Percentiles rank a stretch among this genome's conserved stretches.
Conservation (phyloP, 2,113 vertebrate species). For the Promerops cafer region DNA sequence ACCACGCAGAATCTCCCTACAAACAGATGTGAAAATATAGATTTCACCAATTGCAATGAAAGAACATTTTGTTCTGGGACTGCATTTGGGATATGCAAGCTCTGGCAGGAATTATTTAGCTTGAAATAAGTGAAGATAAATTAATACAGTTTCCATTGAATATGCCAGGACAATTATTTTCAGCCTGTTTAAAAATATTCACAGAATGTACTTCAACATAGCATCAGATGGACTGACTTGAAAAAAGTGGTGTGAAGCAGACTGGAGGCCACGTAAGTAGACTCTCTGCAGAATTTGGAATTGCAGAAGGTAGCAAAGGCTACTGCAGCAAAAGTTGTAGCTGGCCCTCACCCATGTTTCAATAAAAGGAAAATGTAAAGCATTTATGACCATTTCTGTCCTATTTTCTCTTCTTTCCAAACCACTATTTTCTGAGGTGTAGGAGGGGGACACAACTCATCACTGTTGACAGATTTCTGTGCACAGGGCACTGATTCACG, state of each 20-base stretch:
- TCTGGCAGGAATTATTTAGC: constrained; percentile 1
- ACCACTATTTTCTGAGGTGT: neutral
- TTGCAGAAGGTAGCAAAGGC: neutral
- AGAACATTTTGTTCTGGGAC: constrained; percentile 42
- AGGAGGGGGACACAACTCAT: accelerated
- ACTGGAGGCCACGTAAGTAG: accelerated
- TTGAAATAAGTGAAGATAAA: constrained; percentile 20
- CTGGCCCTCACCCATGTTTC: neutral
- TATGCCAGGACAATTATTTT: constrained; percentile 42
- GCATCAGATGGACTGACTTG: neutral
- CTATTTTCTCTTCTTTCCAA: neutral
- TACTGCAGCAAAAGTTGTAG: neutral
- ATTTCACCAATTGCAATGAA: constrained; percentile 9
- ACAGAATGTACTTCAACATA: neutral
- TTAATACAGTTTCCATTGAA: constrained; percentile 40
- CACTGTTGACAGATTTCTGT: neutral
- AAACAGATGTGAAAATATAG: constrained; percentile 16
- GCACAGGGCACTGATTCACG: accelerated
- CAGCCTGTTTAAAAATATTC: neutral
- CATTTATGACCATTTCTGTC: neutral
- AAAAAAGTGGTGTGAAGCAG: neutral
- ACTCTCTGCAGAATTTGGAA: neutral
- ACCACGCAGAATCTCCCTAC: neutral
- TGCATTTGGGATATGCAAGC: neutral
- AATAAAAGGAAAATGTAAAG: neutral